Evolutionary conservation across 1,140 invertebrate genomes (phyloP).

Genomic region (Druon quercuslanigerum): DNA sequence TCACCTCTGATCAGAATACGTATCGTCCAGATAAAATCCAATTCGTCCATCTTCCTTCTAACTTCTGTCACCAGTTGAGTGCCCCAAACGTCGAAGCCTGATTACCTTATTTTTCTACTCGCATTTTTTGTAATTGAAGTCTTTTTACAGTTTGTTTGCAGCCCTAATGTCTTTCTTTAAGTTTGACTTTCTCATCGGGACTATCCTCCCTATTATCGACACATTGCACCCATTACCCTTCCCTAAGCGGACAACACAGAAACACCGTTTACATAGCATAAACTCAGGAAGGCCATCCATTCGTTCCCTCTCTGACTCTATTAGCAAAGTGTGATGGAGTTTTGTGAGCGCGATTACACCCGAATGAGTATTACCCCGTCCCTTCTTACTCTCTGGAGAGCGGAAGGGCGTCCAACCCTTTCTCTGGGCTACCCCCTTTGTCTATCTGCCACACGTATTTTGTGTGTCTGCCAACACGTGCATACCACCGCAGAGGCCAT

Average conservation of each 20-base stretch:
- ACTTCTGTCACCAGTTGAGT: no score
- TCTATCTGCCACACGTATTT: constrained; percentile 51
- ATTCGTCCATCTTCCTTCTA: no score
- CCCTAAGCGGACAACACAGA: constrained; percentile 59
- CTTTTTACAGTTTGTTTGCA: neutral
- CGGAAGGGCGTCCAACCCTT: constrained; percentile 58
- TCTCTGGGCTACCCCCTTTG: constrained; percentile 51
- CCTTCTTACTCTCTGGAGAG: constrained; percentile 56
- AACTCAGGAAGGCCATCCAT: constrained; percentile 61
- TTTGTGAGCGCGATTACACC: constrained; percentile 77
- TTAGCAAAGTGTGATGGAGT: constrained; percentile 77
- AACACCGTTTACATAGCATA: constrained; percentile 63
- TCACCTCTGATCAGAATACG: no score
- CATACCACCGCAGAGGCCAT: constrained; percentile 7
- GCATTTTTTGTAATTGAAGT: no score
- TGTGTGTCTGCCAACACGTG: constrained; percentile 56
- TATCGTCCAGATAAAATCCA: no score
- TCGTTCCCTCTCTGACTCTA: constrained; percentile 69
- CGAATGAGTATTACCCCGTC: constrained; percentile 74
- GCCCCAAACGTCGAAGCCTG: no score
- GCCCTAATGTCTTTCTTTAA: neutral
- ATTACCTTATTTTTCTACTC: no score
- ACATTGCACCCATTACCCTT: constrained; percentile 61
- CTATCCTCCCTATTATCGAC: constrained; percentile 54
- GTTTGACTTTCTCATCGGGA: constrained; percentile 15